phyloP scores from a whole-genome alignment of 2,888 invertebrate species.

The Orthosia cruda region DNA sequence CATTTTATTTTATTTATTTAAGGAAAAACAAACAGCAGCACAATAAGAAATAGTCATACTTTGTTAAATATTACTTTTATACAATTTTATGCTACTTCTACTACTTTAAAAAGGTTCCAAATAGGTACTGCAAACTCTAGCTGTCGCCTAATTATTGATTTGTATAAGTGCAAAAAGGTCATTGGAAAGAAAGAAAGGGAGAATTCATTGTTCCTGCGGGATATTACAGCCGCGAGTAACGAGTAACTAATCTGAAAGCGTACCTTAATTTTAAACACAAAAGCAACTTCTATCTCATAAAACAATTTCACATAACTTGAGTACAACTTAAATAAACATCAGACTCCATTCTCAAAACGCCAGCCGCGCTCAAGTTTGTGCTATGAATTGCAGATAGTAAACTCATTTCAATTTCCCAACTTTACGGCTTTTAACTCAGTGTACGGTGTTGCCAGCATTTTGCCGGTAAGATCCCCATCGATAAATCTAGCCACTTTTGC shows the following conservation, averaged over 20 bases:
- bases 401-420: slow-evolving; percentile 68
- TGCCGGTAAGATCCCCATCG: slow-evolving; percentile 67
- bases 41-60: no score
- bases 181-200: no score
- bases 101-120: no score
- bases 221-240: no score
- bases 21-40: no score
- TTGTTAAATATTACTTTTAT: no score
- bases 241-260: not conserved
- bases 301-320: slow-evolving; percentile 24
- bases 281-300: not conserved
- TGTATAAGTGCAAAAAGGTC: no score
- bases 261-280: not conserved
- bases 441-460: slow-evolving; percentile 61
- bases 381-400: slow-evolving; percentile 67
- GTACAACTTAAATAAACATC: slow-evolving; percentile 56
- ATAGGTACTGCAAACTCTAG: no score
- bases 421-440: slow-evolving; percentile 67
- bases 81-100: no score
- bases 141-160: no score
- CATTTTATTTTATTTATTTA: no score
- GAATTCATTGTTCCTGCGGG: no score
- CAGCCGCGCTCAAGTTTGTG: slow-evolving; percentile 51
- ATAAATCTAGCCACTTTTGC: slow-evolving; percentile 74
- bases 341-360: slow-evolving; percentile 46